A percentile compares a stretch with the other conserved stretches of the same genome.
These are phyloP conservation scores for Heliconius aoede DNA, from an alignment of 2,888 invertebrate species.

Conservation along the genomic window DNA sequence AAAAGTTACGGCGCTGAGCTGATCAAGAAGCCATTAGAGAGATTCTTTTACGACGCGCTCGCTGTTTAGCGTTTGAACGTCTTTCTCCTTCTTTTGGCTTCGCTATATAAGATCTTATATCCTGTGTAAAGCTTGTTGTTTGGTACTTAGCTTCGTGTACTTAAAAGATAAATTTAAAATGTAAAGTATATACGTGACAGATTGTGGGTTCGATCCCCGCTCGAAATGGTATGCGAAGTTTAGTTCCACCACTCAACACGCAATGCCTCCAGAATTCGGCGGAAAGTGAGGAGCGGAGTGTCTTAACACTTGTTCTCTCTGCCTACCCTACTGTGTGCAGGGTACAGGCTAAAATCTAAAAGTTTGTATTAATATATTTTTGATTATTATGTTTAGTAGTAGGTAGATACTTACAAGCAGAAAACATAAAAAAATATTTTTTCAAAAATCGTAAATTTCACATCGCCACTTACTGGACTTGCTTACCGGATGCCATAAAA, in stretches of 20 bases:
- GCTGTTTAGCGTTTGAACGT: slow-evolving; percentile 51
- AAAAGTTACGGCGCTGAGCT: slow-evolving; percentile 58
- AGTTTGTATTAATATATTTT: too few species aligned
- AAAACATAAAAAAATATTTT: background rate
- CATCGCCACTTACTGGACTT: background rate
- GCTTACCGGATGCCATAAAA: slow-evolving; percentile 16
- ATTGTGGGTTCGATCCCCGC: too few species aligned
- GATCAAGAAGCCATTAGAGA: slow-evolving; percentile 60
- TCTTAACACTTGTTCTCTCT: too few species aligned
- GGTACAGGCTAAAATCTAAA: too few species aligned
- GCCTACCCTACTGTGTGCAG: too few species aligned
- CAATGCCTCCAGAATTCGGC: too few species aligned
- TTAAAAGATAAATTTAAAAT: background rate
- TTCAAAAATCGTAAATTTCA: slow-evolving; percentile 12
- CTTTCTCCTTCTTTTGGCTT: slow-evolving; percentile 46
- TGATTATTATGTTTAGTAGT: too few species aligned
- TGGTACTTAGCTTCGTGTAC: background rate
- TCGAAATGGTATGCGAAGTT: too few species aligned
- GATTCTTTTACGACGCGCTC: slow-evolving; percentile 56
- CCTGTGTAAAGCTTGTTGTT: background rate
- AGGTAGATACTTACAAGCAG: too few species aligned
- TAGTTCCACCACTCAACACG: too few species aligned
- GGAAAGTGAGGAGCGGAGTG: too few species aligned
- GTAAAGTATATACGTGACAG: too few species aligned
- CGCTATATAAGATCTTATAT: slow-evolving; percentile 24